phyloP scores from a whole-genome alignment of 2,113 vertebrate genomes.

The Coryphaenoides rupestris region DNA sequence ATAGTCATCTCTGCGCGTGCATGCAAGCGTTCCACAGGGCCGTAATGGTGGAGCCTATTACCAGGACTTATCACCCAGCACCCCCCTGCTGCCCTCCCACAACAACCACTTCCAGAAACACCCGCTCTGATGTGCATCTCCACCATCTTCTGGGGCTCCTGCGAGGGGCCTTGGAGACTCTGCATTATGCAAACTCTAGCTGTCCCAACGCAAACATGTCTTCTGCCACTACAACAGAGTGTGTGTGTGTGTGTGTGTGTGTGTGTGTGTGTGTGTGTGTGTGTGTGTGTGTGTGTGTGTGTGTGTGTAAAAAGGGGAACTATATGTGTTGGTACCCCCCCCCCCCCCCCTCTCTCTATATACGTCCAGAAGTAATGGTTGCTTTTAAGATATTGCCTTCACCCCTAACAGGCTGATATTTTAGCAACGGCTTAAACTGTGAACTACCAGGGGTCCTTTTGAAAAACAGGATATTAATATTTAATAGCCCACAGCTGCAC shows the following conservation, averaged over 20 bases:
- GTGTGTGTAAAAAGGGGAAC: too few relatives aligned
- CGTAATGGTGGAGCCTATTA: too few relatives aligned
- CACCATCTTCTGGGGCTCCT: slow-evolving; percentile 28
- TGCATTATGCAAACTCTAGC: slow-evolving; percentile 79
- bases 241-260: not conserved
- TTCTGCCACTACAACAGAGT: slow-evolving; percentile 56
- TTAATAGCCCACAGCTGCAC: slow-evolving; percentile 44
- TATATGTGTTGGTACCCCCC: too few relatives aligned
- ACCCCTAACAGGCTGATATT: slow-evolving; percentile 6
- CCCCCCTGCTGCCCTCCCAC: too few relatives aligned
- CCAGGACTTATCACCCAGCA: too few relatives aligned
- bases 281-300: too few relatives aligned
- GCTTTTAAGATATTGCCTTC: too few relatives aligned
- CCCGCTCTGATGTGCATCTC: slow-evolving; percentile 15
- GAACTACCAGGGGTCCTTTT: slow-evolving; percentile 45
- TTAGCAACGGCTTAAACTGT: slow-evolving; percentile 38
- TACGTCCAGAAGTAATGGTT: too few relatives aligned
- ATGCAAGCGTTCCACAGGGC: too few relatives aligned
- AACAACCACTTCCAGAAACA: too few relatives aligned
- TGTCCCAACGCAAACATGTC: slow-evolving; percentile 66
- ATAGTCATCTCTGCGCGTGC: too few relatives aligned
- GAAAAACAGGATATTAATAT: slow-evolving; percentile 56
- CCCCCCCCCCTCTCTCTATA: too few relatives aligned
- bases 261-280: not conserved
- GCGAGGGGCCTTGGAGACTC: slow-evolving; percentile 56